These are phyloP conservation scores for Takifugu rubripes DNA, from an alignment of 2,797 vertebrate species.

Conservation along the genomic window DNA sequence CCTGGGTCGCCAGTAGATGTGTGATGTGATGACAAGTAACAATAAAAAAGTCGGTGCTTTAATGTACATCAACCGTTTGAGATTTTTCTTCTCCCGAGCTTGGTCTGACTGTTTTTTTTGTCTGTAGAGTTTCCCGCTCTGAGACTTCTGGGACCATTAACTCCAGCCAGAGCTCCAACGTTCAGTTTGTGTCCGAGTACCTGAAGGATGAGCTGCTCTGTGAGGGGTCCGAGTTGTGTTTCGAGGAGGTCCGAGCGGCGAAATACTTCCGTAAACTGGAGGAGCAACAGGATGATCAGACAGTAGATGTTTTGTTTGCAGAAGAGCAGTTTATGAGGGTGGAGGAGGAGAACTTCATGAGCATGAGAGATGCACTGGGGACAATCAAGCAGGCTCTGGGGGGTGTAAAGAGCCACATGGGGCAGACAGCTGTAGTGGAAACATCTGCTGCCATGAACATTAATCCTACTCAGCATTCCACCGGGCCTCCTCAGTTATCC, in stretches of 20 bases:
- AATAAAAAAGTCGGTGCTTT: too few relatives aligned
- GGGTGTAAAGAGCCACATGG: too few relatives aligned
- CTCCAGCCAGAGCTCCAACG: background rate
- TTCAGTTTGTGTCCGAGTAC: constrained; percentile 77
- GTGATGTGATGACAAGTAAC: too few relatives aligned
- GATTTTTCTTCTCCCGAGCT: too few relatives aligned
- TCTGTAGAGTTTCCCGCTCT: constrained; percentile 69
- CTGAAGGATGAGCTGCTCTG: constrained; percentile 73
- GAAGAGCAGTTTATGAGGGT: constrained; percentile 27
- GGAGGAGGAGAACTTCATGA: constrained; percentile 9
- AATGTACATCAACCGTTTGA: too few relatives aligned
- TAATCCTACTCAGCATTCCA: constrained; percentile 23
- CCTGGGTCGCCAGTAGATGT: too few relatives aligned
- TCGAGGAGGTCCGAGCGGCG: constrained; percentile 76
- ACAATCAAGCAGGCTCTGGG: too few relatives aligned
- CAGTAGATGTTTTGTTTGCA: too few relatives aligned
- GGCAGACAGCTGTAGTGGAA: background rate
- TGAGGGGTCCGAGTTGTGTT: constrained; percentile 80
- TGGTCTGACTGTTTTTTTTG: too few relatives aligned
- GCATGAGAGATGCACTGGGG: too few relatives aligned
- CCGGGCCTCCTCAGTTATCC: background rate
- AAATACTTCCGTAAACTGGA: constrained; percentile 70
- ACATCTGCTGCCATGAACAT: background rate
- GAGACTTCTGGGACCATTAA: constrained; percentile 46
- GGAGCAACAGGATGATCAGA: constrained; percentile 55